Evolutionary conservation across 2,797 vertebrate species (phyloP), one percentile per base, ranked within the genome.

Genomic region (Phyllotis vaccarum): DNA sequence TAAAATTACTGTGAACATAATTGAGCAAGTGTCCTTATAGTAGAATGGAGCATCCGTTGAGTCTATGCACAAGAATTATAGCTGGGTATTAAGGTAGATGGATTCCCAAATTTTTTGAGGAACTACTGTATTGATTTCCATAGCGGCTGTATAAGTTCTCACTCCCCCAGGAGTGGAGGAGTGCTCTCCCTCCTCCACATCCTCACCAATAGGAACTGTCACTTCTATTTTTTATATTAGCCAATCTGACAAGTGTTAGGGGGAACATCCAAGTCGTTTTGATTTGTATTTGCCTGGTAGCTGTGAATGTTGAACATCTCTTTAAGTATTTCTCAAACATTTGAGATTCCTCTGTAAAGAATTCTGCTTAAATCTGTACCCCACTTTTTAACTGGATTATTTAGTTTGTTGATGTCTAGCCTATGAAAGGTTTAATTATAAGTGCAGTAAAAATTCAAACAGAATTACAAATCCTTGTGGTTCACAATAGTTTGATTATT

Each of bases 401-500:
- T 74, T 27, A 5, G 10, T 43, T 74, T 74, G 37, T 43, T 43
- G 22, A 43, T 74, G 37, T 43, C 70, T 43, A 12, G 22, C 24
- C 37, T 74, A 43, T 74, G 43, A 98, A 98, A 97, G 98, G 97
- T 98, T 97, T 98, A 98, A 98, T 98, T 98, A 98, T 98, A 98
- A 98, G 89, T 96, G 95, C 56, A 95, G 90, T 96, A 96, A 98
- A 98, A 98, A 98, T 98, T 98, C 98, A 98, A 93, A 97, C 97
- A 96, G 98, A 98, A 98, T 97, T 98, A 94, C 97, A 98, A 98
- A 98, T 98, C 97, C 96, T 98, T 90, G 92, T 98, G 96, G 97
- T 98, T 96, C 96, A 98, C 97, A 98, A 98, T 98, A 97, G 96
- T 97, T 98, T 98, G 98, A 98, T 98, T 98, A 98, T 98, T 98